Conservation (phyloP, 2,888 invertebrate genomes). For the Cantharis flavilabris region DNA sequence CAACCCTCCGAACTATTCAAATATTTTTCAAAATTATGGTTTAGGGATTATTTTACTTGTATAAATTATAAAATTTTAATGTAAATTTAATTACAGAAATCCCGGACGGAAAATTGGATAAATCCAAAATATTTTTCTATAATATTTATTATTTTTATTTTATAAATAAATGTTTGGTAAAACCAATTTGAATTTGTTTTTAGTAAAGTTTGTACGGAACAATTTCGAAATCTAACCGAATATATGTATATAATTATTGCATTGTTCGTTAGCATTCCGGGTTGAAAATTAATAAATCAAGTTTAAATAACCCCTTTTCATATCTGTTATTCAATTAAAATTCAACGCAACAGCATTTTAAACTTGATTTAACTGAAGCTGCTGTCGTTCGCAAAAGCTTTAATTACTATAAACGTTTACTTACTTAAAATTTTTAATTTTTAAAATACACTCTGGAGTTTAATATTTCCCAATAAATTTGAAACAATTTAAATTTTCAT, state of each 20-base stretch:
- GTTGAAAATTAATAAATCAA: constrained; percentile 1
- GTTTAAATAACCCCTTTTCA: constrained; percentile 1
- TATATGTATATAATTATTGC: neutral
- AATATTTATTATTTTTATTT: no score
- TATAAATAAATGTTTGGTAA: no score
- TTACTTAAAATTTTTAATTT: neutral
- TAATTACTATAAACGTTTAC: neutral
- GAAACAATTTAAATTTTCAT: neutral
- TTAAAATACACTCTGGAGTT: neutral
- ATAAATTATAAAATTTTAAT: neutral
- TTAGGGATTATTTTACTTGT: neutral
- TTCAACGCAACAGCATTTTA: constrained; percentile 3
- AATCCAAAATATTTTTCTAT: neutral
- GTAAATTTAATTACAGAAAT: neutral
- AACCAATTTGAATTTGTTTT: no score
- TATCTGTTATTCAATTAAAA: constrained; percentile 2
- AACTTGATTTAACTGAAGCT: neutral
- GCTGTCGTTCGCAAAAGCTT: neutral
- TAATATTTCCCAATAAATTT: neutral
- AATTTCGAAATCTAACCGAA: neutral
- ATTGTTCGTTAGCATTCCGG: neutral
- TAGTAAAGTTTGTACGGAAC: neutral
- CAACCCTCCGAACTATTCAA: neutral
- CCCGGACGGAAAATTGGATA: neutral
- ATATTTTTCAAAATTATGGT: neutral